Conservation (phyloP, 2,797 vertebrate species). For the Hoplostethus mediterraneus region DNA sequence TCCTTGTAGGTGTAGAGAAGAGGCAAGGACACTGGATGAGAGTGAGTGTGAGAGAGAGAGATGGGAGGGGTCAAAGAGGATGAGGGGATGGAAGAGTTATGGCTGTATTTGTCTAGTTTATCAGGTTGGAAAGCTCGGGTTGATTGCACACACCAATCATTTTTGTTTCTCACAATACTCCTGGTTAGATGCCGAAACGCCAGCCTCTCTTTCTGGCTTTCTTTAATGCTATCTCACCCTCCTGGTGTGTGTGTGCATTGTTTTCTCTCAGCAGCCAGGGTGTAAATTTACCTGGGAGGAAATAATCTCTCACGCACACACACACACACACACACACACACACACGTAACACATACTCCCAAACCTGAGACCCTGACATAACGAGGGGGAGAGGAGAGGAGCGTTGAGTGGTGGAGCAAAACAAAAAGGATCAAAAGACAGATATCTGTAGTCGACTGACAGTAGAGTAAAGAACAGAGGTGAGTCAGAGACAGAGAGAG, state of each 20-base stretch:
- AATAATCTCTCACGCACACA: constrained; percentile 37
- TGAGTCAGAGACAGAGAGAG: too few relatives aligned
- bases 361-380: neutral
- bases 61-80: constrained; percentile 1
- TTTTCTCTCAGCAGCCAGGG: constrained; percentile 18
- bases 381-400: neutral
- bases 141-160: too few relatives aligned
- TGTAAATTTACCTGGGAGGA: constrained; percentile 42
- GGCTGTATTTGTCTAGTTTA: constrained; percentile 1
- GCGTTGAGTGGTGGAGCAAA: neutral
- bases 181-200: too few relatives aligned
- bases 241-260: constrained; percentile 1
- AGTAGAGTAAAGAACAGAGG: too few relatives aligned
- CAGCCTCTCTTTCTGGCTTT: too few relatives aligned
- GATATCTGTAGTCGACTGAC: too few relatives aligned
- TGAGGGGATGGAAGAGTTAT: neutral
- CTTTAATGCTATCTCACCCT: too few relatives aligned
- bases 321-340: neutral
- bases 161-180: neutral
- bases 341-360: neutral
- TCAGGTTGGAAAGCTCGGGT: neutral
- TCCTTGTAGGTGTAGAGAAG: constrained; percentile 10
- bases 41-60: neutral
- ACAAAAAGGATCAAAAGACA: too few relatives aligned
- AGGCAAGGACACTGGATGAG: neutral